Conservation (phyloP, 2,797 vertebrate genomes). For the Onychomys arenicola region DNA sequence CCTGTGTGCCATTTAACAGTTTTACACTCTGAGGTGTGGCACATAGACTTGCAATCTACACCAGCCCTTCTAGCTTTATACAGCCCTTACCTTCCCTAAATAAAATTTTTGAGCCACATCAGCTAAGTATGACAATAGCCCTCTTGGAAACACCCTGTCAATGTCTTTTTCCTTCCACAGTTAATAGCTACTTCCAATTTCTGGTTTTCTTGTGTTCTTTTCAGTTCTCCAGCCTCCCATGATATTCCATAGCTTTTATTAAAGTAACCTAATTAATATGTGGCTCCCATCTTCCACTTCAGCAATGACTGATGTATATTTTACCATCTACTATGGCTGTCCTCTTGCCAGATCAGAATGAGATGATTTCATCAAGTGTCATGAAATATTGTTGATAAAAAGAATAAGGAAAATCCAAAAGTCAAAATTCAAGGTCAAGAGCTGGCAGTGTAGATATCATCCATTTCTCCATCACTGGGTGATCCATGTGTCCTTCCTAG, state of each 20-base stretch:
- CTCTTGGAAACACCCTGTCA: neutral
- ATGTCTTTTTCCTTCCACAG: neutral
- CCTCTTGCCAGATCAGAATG: neutral
- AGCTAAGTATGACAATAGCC: neutral
- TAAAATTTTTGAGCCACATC: neutral
- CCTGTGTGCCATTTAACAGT: rapidly evolving
- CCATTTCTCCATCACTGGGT: no score
- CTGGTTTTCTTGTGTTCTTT: neutral
- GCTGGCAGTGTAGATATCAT: neutral
- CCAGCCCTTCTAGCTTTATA: neutral
- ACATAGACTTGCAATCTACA: neutral
- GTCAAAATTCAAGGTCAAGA: neutral
- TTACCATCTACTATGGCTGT: neutral
- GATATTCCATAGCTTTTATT: neutral
- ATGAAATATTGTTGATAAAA: neutral
- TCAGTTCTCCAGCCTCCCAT: neutral
- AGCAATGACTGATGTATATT: neutral
- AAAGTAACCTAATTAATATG: neutral
- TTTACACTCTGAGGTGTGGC: neutral
- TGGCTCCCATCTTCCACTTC: neutral
- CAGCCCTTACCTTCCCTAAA: neutral
- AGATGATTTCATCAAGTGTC: neutral
- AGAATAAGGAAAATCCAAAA: neutral
- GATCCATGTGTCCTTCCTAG: no score
- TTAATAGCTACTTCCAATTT: neutral